These are phyloP conservation scores for Oryzias melastigma DNA, from an alignment of 2,113 vertebrate species.

Conservation along the genomic window DNA sequence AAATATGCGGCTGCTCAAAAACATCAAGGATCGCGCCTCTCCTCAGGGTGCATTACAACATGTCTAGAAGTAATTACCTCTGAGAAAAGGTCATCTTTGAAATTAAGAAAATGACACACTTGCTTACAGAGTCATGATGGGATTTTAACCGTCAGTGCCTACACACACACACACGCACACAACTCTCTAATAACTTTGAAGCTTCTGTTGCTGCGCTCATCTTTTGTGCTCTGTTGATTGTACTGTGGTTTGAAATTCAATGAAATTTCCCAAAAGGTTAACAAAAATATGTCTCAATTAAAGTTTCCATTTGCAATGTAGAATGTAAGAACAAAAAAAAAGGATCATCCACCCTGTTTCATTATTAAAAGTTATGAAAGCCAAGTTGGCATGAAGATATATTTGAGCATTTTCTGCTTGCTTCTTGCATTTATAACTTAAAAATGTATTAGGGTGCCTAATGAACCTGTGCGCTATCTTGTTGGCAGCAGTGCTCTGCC, in stretches of 20 bases:
- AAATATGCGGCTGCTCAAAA: not conserved
- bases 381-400: constrained; percentile 8
- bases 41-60: not conserved
- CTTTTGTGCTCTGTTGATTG: constrained; percentile 2
- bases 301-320: constrained; percentile 21
- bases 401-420: constrained; percentile 19
- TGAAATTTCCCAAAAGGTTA: constrained; percentile 16
- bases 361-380: constrained; percentile 28
- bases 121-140: not conserved
- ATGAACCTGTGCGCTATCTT: constrained; percentile 51
- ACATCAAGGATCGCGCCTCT: not conserved
- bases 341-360: constrained; percentile 33
- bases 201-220: not conserved
- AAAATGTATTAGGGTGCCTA: constrained; percentile 54
- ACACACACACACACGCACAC: too few relatives aligned
- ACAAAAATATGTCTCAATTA: constrained; percentile 27
- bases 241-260: constrained; percentile 11
- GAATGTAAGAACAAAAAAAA: constrained; percentile 19
- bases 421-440: constrained; percentile 19
- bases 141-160: not conserved
- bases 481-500: constrained; percentile 22
- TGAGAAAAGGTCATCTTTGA: constrained; percentile 2
- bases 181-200: not conserved
- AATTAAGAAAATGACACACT: not conserved
- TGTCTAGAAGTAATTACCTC: not conserved